Percentiles rank a stretch among this genome's conserved stretches.
Evolutionary conservation across 2,888 invertebrate species (phyloP).

Genomic region (Drosophila nigritarsus): DNA sequence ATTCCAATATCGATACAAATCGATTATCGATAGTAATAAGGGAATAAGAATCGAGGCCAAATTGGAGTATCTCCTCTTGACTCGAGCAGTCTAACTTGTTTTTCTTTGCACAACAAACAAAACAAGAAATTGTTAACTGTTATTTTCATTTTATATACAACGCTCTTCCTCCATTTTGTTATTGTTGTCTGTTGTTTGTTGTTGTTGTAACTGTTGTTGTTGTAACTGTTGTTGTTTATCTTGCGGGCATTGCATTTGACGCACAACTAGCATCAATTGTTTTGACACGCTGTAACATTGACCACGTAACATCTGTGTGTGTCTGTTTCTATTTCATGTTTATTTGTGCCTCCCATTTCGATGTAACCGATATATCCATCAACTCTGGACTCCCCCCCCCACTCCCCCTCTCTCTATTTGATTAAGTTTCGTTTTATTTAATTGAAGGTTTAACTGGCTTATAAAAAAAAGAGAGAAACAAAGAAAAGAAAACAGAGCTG

Average conservation of each 20-base stretch:
- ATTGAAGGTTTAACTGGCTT: conserved; percentile 66
- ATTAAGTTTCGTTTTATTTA: conserved; percentile 71
- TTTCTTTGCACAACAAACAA: conserved; percentile 27
- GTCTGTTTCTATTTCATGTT: conserved; percentile 49
- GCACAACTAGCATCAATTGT: conserved; percentile 75
- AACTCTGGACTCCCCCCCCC: background rate
- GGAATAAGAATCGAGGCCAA: background rate
- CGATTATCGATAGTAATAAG: background rate
- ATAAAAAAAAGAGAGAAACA: background rate
- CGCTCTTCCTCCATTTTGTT: conserved; percentile 8
- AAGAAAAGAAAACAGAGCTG: conserved; percentile 1
- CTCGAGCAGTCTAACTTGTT: background rate
- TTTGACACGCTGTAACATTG: conserved; percentile 74
- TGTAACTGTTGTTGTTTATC: conserved; percentile 34
- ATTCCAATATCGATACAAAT: background rate
- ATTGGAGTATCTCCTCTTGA: background rate
- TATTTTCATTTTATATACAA: conserved; percentile 53
- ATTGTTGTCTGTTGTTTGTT: conserved; percentile 3
- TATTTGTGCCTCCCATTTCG: conserved; percentile 58
- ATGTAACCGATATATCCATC: conserved; percentile 35
- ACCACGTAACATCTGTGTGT: conserved; percentile 47
- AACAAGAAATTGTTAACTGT: conserved; percentile 51
- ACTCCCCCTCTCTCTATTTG: conserved; percentile 35
- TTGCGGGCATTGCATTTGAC: conserved; percentile 73
- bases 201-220: conserved; percentile 13